Percentiles rank a stretch among this genome's conserved stretches.
Evolutionary conservation across 2,797 vertebrate genomes (phyloP).

Genomic region (Heterohyrax brucei): DNA sequence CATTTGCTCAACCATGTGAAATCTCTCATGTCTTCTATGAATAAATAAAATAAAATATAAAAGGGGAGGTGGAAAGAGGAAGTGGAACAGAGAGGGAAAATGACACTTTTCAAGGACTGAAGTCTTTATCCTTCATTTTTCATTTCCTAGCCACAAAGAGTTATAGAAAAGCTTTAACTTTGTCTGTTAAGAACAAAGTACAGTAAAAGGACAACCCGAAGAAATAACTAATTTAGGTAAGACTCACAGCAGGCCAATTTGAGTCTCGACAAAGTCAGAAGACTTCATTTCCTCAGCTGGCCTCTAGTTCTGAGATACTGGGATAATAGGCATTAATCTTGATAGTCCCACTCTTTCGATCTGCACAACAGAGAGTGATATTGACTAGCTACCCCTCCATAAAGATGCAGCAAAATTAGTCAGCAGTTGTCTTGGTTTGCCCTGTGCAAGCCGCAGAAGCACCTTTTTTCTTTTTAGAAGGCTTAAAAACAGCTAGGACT

Average conservation of each 20-base stretch:
- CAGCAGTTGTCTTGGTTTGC: neutral
- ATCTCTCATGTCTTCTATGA: slow-evolving; percentile 50
- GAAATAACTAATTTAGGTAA: slow-evolving; percentile 47
- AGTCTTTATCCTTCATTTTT: slow-evolving; percentile 14
- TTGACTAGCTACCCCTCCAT: neutral
- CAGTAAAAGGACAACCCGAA: neutral
- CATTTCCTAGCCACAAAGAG: slow-evolving; percentile 18
- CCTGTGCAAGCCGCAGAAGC: neutral
- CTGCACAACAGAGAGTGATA: neutral
- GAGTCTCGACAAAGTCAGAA: neutral
- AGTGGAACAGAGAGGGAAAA: neutral
- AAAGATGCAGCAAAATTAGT: neutral
- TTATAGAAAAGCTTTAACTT: slow-evolving; percentile 10
- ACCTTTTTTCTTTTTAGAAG: neutral
- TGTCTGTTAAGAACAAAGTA: neutral
- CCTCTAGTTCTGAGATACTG: neutral
- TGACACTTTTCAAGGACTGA: neutral
- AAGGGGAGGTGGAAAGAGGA: neutral
- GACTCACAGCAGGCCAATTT: neutral
- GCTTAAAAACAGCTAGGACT: neutral
- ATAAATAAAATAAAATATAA: neutral
- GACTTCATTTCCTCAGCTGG: neutral
- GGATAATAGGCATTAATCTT: neutral
- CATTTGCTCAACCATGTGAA: slow-evolving; percentile 52
- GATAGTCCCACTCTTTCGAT: neutral